These are phyloP conservation scores for Acrossocheilus wenchowensis DNA, from an alignment of 2,797 vertebrate genomes.

Conservation along the genomic window DNA sequence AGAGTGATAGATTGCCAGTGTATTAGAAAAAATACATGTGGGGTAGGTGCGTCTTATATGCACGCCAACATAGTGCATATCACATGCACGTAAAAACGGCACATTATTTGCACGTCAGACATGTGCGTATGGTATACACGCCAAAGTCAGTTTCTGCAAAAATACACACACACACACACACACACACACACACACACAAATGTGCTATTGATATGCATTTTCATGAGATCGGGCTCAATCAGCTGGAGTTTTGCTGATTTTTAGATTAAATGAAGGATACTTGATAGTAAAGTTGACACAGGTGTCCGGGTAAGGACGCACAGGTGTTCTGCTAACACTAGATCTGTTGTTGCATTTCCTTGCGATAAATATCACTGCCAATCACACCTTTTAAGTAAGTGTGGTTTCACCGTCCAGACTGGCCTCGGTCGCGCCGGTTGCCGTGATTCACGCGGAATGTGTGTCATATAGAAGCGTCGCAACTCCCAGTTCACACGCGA, in stretches of 20 bases:
- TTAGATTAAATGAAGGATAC: background rate
- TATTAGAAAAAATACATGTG: no score
- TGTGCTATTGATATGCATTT: no score
- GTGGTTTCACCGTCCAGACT: background rate
- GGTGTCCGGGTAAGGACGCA: background rate
- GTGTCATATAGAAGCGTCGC: background rate
- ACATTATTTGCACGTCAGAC: no score
- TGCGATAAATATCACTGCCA: background rate
- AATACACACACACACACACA: no score
- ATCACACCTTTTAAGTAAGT: background rate
- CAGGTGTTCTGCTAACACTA: background rate
- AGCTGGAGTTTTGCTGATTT: background rate
- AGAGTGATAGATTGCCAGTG: no score
- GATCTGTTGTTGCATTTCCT: background rate
- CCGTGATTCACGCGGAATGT: conserved; percentile 4
- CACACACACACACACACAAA: no score
- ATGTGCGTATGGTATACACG: no score
- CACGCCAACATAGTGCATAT: no score
- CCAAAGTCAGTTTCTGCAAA: no score
- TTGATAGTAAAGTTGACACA: background rate
- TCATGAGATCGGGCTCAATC: no score
- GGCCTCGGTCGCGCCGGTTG: background rate
- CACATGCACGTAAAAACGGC: no score
- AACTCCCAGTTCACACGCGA: conserved; percentile 46
- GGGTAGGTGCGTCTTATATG: no score